These are phyloP conservation scores for Plagodis dolabraria DNA, from an alignment of 2,888 invertebrate species.

Conservation along the genomic window DNA sequence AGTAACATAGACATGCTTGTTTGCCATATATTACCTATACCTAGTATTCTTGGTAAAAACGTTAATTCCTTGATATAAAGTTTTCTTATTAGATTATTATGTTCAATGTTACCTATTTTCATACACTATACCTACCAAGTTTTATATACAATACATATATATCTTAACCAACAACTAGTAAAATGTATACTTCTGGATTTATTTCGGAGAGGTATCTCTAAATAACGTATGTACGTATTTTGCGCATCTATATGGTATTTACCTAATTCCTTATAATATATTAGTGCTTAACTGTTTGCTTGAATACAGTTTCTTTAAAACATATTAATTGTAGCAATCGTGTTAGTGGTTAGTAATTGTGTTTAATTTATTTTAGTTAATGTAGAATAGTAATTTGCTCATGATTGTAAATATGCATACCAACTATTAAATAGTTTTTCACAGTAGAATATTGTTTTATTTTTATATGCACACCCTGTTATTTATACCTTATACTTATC, in stretches of 20 bases:
- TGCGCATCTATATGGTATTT: no score
- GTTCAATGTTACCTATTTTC: no score
- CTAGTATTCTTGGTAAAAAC: neutral
- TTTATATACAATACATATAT: no score
- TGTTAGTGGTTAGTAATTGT: slow-evolving; percentile 10
- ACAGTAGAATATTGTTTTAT: slow-evolving; percentile 41
- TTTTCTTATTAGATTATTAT: neutral
- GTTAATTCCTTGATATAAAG: neutral
- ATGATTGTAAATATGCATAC: slow-evolving; percentile 31
- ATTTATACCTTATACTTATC: no score
- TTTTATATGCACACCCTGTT: neutral
- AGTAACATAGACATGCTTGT: slow-evolving; percentile 44
- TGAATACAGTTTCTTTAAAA: neutral
- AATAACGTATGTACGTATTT: no score
- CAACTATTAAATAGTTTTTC: slow-evolving; percentile 27
- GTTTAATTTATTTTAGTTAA: slow-evolving; percentile 35
- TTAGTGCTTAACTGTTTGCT: slow-evolving; percentile 3
- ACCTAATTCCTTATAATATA: no score
- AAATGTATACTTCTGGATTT: no score
- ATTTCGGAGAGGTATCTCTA: no score
- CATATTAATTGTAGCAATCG: slow-evolving; percentile 1
- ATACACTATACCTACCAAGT: no score
- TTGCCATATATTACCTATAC: slow-evolving; percentile 26
- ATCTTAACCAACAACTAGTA: no score
- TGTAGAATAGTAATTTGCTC: slow-evolving; percentile 25